Conservation (phyloP, 2,797 vertebrate species). For the Chrosomus eos region DNA sequence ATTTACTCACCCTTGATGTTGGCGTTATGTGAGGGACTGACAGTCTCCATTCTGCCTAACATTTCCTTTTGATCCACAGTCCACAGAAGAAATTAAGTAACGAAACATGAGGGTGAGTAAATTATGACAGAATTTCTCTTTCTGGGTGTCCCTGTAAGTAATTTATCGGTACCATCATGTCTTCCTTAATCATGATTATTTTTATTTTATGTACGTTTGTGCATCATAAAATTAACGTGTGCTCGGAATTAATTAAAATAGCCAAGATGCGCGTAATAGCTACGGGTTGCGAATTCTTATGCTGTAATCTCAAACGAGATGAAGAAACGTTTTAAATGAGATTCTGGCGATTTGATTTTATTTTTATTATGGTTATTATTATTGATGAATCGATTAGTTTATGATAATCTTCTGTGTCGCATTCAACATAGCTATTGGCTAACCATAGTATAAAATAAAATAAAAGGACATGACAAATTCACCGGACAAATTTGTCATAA, state of each 20-base stretch:
- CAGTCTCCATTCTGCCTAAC: neutral
- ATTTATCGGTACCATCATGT: neutral
- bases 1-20: neutral
- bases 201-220: neutral
- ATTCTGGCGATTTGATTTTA: no score
- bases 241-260: neutral
- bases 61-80: neutral
- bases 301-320: neutral
- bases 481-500: neutral
- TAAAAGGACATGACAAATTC: no score
- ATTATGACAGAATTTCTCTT: neutral
- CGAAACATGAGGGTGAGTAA: neutral
- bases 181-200: neutral
- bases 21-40: neutral
- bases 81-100: neutral
- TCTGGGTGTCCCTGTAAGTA: neutral
- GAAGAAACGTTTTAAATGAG: neutral
- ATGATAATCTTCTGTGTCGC: neutral
- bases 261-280: neutral
- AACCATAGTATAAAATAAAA: no score
- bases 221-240: neutral
- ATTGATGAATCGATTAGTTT: neutral
- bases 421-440: neutral
- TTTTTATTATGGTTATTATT: neutral
- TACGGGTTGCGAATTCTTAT: neutral